phyloP scores from a whole-genome alignment of 2,888 invertebrate genomes.

The Hydroisotoma schaefferi region DNA sequence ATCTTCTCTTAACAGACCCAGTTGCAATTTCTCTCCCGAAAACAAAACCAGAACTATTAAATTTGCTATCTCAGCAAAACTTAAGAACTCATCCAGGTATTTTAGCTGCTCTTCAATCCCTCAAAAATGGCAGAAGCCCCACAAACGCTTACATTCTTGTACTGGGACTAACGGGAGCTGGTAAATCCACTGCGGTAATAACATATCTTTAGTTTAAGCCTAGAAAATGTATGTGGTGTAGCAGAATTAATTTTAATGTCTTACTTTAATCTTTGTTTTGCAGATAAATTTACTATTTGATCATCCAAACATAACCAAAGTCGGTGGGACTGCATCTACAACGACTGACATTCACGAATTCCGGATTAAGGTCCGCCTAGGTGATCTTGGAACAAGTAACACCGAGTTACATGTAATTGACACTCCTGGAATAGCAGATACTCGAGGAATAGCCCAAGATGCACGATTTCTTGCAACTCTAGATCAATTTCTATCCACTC shows the following conservation, averaged over 20 bases:
- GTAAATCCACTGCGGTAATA: conserved; percentile 32
- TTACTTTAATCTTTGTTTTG: neutral
- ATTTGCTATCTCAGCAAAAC: conserved; percentile 7
- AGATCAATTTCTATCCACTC: conserved; percentile 26
- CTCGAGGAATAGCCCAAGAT: conserved; percentile 29
- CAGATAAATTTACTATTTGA: conserved; percentile 36
- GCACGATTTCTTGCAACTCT: conserved; percentile 31
- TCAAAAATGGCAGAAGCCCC: conserved; percentile 26
- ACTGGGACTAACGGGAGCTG: conserved; percentile 34
- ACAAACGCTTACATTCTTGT: conserved; percentile 36
- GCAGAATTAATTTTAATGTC: neutral
- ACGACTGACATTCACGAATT: conserved; percentile 32
- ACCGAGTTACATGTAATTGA: conserved; percentile 33
- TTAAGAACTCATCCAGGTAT: conserved; percentile 28
- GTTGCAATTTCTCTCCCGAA: conserved; percentile 17
- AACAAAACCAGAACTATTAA: conserved; percentile 7
- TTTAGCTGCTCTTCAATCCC: conserved; percentile 25
- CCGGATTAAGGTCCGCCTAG: conserved; percentile 22
- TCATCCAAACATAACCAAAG: conserved; percentile 34
- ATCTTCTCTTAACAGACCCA: conserved; percentile 4
- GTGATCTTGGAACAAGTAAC: conserved; percentile 27
- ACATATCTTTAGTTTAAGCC: too few relatives aligned
- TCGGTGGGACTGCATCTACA: conserved; percentile 27
- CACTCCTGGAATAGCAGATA: conserved; percentile 36
- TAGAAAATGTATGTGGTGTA: neutral